Evolutionary conservation across 2,888 invertebrate species (phyloP).

Genomic region (Tolmerus cingulatus): DNA sequence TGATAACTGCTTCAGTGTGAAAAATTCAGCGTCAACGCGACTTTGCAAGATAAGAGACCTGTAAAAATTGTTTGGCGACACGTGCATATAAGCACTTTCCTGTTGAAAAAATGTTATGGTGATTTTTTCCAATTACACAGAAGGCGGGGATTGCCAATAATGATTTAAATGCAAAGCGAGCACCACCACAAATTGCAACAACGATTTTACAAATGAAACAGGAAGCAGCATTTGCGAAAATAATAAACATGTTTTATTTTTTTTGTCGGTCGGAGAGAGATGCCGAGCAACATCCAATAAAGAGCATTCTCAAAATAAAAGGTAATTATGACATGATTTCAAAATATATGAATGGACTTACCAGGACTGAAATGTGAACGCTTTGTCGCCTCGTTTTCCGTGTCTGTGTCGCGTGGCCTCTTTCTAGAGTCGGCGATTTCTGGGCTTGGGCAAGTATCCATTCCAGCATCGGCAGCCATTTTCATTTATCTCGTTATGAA

Average conservation of each 20-base stretch:
- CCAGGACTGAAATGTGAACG: slow-evolving; percentile 91
- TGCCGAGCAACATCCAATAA: neutral
- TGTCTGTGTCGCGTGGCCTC: slow-evolving; percentile 86
- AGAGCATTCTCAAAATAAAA: neutral
- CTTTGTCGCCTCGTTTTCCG: slow-evolving; percentile 87
- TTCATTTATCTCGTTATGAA: slow-evolving; percentile 47
- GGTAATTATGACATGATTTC: slow-evolving; percentile 48
- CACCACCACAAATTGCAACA: neutral
- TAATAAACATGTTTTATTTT: neutral
- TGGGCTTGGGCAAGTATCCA: slow-evolving; percentile 93
- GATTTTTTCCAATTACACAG: slow-evolving; percentile 11
- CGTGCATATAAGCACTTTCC: neutral
- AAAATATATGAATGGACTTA: slow-evolving; percentile 64
- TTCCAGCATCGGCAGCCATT: slow-evolving; percentile 92
- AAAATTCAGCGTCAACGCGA: neutral
- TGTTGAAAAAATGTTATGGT: neutral
- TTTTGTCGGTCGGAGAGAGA: neutral
- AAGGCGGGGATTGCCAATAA: neutral
- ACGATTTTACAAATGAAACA: neutral
- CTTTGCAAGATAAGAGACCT: neutral
- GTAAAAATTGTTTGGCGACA: neutral
- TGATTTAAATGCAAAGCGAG: slow-evolving; percentile 20
- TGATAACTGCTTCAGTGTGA: slow-evolving; percentile 8
- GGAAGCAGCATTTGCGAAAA: slow-evolving; percentile 7
- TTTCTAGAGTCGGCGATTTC: slow-evolving; percentile 89